Conservation (phyloP, 2,797 vertebrate genomes). For the Corythornis leucogaster region DNA sequence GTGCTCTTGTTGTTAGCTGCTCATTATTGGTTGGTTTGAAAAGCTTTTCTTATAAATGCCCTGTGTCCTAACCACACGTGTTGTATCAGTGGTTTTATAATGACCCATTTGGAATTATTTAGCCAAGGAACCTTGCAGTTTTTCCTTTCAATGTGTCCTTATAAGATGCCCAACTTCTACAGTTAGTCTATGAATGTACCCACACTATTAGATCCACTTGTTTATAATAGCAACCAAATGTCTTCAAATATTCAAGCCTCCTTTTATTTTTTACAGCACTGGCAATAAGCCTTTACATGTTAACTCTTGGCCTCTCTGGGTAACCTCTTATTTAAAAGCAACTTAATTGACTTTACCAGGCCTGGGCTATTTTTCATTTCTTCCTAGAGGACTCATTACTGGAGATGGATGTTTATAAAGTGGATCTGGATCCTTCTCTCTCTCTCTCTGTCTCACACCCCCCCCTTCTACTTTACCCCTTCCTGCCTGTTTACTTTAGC, state of each 20-base stretch:
- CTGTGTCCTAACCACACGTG: slow-evolving; percentile 34
- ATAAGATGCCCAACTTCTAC: slow-evolving; percentile 53
- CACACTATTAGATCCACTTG: slow-evolving; percentile 71
- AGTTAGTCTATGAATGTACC: slow-evolving; percentile 67
- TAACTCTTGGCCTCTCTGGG: slow-evolving; percentile 63
- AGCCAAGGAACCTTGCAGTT: slow-evolving; percentile 57
- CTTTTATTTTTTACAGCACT: slow-evolving; percentile 61
- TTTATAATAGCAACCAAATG: slow-evolving; percentile 78
- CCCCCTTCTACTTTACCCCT: neutral
- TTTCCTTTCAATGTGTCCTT: slow-evolving; percentile 64
- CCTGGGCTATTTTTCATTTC: slow-evolving; percentile 56
- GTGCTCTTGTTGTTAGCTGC: slow-evolving; percentile 53
- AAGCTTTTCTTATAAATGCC: slow-evolving; percentile 41
- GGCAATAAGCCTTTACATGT: slow-evolving; percentile 53
- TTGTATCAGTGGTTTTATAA: slow-evolving; percentile 57
- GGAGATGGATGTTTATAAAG: slow-evolving; percentile 51
- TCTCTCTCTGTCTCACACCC: neutral
- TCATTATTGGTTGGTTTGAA: slow-evolving; percentile 55
- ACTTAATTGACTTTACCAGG: slow-evolving; percentile 69
- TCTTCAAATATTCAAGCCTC: slow-evolving; percentile 63
- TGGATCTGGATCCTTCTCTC: slow-evolving; percentile 41
- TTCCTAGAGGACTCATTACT: slow-evolving; percentile 60
- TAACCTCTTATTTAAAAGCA: slow-evolving; percentile 68
- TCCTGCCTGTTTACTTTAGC: neutral
- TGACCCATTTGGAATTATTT: slow-evolving; percentile 77